phyloP scores from a whole-genome alignment of 2,888 invertebrate genomes.

The Dasysyrphus albostriatus region DNA sequence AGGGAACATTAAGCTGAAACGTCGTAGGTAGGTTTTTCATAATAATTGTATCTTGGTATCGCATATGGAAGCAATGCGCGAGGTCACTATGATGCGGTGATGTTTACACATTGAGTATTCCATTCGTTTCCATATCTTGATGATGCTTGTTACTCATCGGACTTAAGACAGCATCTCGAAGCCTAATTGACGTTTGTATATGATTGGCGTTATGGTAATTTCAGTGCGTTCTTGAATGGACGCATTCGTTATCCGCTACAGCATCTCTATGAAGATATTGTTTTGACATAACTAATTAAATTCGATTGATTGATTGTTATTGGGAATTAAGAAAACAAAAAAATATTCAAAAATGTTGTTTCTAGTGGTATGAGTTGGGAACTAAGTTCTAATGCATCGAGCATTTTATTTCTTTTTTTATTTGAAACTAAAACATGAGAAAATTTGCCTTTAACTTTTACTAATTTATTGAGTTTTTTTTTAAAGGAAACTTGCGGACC shows the following conservation, averaged over 20 bases:
- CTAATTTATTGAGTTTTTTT: too few species aligned
- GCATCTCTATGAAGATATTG: constrained; percentile 48
- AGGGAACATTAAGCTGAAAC: constrained; percentile 41
- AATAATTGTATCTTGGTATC: constrained; percentile 52
- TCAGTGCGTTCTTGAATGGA: constrained; percentile 52
- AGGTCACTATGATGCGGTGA: constrained; percentile 56
- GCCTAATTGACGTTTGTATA: constrained; percentile 82
- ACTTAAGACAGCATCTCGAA: constrained; percentile 64
- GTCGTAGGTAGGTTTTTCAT: constrained; percentile 52
- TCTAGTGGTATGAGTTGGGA: neutral
- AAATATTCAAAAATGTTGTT: neutral
- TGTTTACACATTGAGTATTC: constrained; percentile 69
- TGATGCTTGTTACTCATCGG: constrained; percentile 73
- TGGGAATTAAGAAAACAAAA: constrained; percentile 7
- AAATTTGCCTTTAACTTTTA: too few species aligned
- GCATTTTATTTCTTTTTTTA: too few species aligned
- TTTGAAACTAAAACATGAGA: too few species aligned
- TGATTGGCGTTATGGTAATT: constrained; percentile 82
- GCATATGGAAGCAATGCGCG: constrained; percentile 52
- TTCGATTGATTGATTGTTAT: constrained; percentile 69
- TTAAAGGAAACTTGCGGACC: too few species aligned
- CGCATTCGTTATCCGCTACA: constrained; percentile 48
- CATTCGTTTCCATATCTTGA: constrained; percentile 74
- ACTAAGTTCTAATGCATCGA: too few species aligned
- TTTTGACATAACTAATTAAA: constrained; percentile 71